A percentile compares a stretch with the other conserved stretches of the same genome.
These are phyloP conservation scores for Seira musarum DNA, from an alignment of 2,888 invertebrate genomes.

Conservation along the genomic window DNA sequence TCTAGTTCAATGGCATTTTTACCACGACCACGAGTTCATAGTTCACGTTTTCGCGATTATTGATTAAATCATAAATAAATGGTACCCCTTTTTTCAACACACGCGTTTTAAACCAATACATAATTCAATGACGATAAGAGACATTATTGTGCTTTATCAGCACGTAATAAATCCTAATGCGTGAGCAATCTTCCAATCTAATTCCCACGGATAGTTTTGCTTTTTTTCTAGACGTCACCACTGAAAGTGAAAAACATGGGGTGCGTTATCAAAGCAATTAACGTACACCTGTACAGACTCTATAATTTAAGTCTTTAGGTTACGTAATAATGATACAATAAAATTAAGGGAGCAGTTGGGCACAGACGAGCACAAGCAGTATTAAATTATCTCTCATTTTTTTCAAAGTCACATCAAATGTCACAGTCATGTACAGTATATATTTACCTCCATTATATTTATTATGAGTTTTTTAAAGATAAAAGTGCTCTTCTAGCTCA, in stretches of 20 bases:
- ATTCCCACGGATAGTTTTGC: constrained; percentile 60
- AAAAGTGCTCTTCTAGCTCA: neutral
- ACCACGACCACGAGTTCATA: no score
- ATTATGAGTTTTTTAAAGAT: constrained; percentile 19
- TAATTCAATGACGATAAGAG: no score
- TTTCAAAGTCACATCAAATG: constrained; percentile 1
- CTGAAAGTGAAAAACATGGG: constrained; percentile 18
- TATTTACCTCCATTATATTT: neutral
- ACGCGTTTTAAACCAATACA: no score
- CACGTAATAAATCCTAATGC: constrained; percentile 29
- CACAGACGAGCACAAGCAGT: no score
- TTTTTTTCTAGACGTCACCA: no score
- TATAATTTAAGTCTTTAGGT: neutral
- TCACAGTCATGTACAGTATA: neutral
- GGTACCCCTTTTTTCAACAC: constrained; percentile 20
- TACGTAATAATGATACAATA: constrained; percentile 7
- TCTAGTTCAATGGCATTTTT: constrained; percentile 54
- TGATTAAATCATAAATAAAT: no score
- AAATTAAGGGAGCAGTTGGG: constrained; percentile 11
- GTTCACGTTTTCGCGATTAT: no score
- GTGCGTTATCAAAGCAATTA: constrained; percentile 56
- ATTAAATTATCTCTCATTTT: neutral
- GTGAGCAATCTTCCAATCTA: constrained; percentile 61
- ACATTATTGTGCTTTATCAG: no score
- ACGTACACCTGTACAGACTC: neutral